These are phyloP conservation scores for Rhagonycha fulva DNA, from an alignment of 2,888 invertebrate genomes.

Conservation along the genomic window DNA sequence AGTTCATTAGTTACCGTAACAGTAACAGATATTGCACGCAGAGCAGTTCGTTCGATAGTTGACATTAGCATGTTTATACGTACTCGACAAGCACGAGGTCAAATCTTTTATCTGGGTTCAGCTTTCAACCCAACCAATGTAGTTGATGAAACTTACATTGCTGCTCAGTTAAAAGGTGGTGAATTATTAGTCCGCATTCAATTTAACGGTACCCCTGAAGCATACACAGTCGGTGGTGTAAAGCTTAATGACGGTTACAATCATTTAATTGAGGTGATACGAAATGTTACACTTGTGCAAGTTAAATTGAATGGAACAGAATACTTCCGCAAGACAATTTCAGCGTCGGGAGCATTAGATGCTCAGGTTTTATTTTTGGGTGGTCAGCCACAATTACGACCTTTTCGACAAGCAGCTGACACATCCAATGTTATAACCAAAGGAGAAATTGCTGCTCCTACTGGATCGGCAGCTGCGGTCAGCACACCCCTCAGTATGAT, in stretches of 20 bases:
- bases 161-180: slow-evolving; percentile 77
- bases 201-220: slow-evolving; percentile 81
- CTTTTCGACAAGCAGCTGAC: slow-evolving; percentile 55
- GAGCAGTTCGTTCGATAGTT: slow-evolving; percentile 77
- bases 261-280: slow-evolving; percentile 82
- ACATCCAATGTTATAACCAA: slow-evolving; percentile 42
- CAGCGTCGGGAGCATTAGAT: slow-evolving; percentile 79
- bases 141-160: slow-evolving; percentile 75
- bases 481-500: slow-evolving; percentile 49
- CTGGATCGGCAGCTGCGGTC: slow-evolving; percentile 47
- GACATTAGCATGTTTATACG: slow-evolving; percentile 93
- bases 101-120: slow-evolving; percentile 88
- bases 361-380: slow-evolving; percentile 83
- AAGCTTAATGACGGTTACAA: slow-evolving; percentile 84
- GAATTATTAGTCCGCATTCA: slow-evolving; percentile 80
- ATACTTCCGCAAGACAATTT: slow-evolving; percentile 85
- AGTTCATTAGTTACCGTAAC: slow-evolving; percentile 76
- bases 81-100: slow-evolving; percentile 81
- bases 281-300: slow-evolving; percentile 83
- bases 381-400: slow-evolving; percentile 66
- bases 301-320: slow-evolving; percentile 88
- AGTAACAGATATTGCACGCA: slow-evolving; percentile 69
- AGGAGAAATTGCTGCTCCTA: slow-evolving; percentile 46
- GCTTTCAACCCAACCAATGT: slow-evolving; percentile 53
- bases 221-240: slow-evolving; percentile 81